Conservation (phyloP, 2,888 invertebrate species). For the Branchipolynoe longqiensis region DNA sequence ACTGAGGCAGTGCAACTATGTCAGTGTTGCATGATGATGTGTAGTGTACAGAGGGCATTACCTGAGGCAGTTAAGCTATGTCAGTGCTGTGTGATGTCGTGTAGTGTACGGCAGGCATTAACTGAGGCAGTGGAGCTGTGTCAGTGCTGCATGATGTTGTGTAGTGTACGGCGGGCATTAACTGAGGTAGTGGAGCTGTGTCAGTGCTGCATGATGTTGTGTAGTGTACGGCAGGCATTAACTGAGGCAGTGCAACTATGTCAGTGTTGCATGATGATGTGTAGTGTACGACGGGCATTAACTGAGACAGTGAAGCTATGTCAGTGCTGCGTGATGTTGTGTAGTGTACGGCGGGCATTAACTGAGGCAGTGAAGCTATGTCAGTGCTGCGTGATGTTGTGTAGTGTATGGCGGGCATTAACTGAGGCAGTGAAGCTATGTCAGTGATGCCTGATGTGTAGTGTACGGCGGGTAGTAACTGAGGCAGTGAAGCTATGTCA, state of each 20-base stretch:
- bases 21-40: not conserved
- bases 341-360: too few relatives aligned
- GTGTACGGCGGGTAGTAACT: too few relatives aligned
- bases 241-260: not conserved
- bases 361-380: too few relatives aligned
- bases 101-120: not conserved
- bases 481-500: too few relatives aligned
- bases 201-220: not conserved
- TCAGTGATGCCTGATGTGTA: too few relatives aligned
- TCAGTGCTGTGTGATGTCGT: not conserved
- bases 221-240: not conserved
- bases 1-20: not conserved
- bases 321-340: not conserved
- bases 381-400: too few relatives aligned
- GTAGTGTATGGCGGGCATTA: too few relatives aligned
- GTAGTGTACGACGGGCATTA: not conserved
- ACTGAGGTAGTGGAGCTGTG: not conserved
- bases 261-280: not conserved
- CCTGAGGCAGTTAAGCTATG: too few relatives aligned
- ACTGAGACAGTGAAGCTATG: not conserved
- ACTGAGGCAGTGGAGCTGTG: not conserved
- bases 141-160: not conserved
- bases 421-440: too few relatives aligned
- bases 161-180: not conserved
- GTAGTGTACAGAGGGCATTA: not conserved